phyloP scores from a whole-genome alignment of 2,113 vertebrate species.

The Tachycineta bicolor region DNA sequence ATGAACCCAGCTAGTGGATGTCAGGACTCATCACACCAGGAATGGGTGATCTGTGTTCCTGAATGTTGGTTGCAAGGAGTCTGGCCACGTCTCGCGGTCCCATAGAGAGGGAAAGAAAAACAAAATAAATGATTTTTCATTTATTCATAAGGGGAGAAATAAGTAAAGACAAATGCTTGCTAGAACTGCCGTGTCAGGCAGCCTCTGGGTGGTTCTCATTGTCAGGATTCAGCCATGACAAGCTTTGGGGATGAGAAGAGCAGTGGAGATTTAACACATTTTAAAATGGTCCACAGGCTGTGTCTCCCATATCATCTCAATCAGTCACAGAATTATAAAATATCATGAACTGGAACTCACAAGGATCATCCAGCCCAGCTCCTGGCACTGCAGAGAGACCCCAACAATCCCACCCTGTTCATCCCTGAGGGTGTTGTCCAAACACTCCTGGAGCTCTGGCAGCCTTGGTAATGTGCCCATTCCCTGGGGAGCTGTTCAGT shows the following conservation, averaged over 20 bases:
- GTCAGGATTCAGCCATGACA: neutral
- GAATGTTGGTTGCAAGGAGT: neutral
- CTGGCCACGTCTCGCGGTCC: rapidly evolving
- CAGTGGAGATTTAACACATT: neutral
- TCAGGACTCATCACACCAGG: neutral
- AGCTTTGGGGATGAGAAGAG: neutral
- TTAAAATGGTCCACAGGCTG: neutral
- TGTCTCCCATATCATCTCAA: neutral
- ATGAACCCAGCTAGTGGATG: neutral
- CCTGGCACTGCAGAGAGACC: neutral
- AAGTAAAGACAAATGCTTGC: neutral
- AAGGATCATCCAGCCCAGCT: neutral
- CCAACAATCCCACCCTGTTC: neutral
- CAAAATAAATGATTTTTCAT: neutral
- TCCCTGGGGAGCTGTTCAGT: neutral
- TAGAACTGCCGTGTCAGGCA: neutral
- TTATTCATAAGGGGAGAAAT: neutral
- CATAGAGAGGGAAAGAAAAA: neutral
- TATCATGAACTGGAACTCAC: neutral
- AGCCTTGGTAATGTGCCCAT: neutral
- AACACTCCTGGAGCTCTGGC: neutral
- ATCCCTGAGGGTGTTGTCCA: neutral
- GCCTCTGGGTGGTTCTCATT: neutral
- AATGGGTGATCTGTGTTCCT: neutral
- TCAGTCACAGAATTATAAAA: neutral